Base-by-base conservation (phyloP, 1,140 invertebrate species). In the Pseudoatta argentina region DNA sequence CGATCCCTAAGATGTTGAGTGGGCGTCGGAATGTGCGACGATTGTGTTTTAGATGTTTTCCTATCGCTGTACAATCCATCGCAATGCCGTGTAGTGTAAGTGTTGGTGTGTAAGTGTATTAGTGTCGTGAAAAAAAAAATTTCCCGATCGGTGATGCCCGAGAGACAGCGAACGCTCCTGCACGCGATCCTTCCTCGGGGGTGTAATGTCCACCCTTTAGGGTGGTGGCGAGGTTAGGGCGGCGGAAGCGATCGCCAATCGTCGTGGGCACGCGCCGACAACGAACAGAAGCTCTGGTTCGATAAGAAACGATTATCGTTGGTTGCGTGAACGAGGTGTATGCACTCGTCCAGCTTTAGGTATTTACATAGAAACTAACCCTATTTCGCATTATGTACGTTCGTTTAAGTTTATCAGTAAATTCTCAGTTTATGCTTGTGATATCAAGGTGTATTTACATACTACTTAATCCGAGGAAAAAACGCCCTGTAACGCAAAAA, bases 291-390 rank as follows among this genome's bases (percentile, higher is more conserved):
- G 93, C 93, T 93, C 93, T 91, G 93, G 91, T 94, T 92, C 92
- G 93, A 94, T 94, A 94, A 94, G 69, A 95, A 95, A 95, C 91
- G 87, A 95, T 95, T 94, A 93, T 94, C 88, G 91, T 95, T 95
- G 94, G 94, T 95, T 93, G 93, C 94, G 89, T 90, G 91, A 92
- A 92, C 94, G 93, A 95, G 94, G 94, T 87, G 94, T 95, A 94
- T 93, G 94, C 94, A 95, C 95, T 95, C 95, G 93, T 91, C 93
- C 91, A 93, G 94, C 94, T 95, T 95, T 95, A 95, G 94, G 95
- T 95, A 95, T 95, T 94, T 95, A 95, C 95, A 95, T 93, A 94
- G 93, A 95, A 95, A 95, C 94, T 95, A 95, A 95, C 91, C 93
- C 94, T 95, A 95, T 95, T 94, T 91, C 88, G 94, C 92, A 92